Evolutionary conservation across 2,797 vertebrate species (phyloP), one percentile per base, ranked within the genome.

Genomic region (Balearica regulorum): DNA sequence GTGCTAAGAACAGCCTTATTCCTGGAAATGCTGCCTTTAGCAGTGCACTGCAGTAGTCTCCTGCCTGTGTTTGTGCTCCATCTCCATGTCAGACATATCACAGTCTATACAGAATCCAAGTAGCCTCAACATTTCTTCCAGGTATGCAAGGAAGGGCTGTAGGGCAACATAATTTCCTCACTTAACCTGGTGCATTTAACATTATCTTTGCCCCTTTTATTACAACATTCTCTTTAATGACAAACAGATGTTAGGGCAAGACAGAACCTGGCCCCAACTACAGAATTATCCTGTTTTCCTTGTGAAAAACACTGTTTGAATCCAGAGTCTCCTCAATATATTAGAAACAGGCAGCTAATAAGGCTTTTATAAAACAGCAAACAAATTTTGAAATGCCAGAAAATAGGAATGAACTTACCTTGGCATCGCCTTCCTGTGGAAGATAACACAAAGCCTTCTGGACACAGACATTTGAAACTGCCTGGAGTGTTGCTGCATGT

Each of bases 401-500:
- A 92, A 84, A 75, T 9, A 83, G 91, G 41, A 91, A 90, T 49
- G 41, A 94, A 96, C 95, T 98, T 98, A 99, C 99, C 99, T 98
- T 99, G 97, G 98, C 99, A 99, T 98, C 98, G 98, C 86, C 98
- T 99, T 97, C 99, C 99, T 5, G 98, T 98, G 22, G 98, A 98
- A 66, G 99, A 99, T 72, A 99, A 97, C 90, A 99, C 98, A 98
- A 99, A 99, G 24, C 99, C 99, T 55, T 99, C 98, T 7, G 99
- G 99, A 97, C 99, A 99, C 69, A 98, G 87, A 89, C 99, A 99
- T 94, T 87, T 98, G 97, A 99, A 99, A 97, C 99, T 99, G 93
- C 99, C 99, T 65, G 98, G 98, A 7, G 98, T 99, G 98, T 99
- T 99, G 93, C 98, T 98, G 96, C 99, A 99, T 26, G 98, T 99